Evolutionary conservation across 2,113 vertebrate species (phyloP), one percentile per base, ranked within the genome.

Genomic region (Nothobranchius furzeri): DNA sequence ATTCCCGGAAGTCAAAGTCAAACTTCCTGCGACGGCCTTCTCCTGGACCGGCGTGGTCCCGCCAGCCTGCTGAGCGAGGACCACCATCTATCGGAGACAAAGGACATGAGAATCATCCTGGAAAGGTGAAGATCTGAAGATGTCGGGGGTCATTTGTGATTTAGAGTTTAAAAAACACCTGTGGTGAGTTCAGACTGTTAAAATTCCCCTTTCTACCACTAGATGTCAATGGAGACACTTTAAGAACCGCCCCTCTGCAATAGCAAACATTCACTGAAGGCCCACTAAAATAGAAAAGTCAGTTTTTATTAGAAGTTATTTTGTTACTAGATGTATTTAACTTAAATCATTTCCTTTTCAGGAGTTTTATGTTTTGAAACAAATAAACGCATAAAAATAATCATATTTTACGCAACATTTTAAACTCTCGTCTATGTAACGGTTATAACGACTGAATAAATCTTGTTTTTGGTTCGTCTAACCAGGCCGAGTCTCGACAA

Each of bases 21-120:
- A 96, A 96, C 91, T 96, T 95, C 76, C 95, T 86, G 1, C 95
- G 86, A 0, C 95, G 93, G 3, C 93, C 87, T 64, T 94, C 93
- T 0, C 86, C 87, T 0, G 90, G 76, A 12, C 87, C 92, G 0
- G 4, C 5, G 42, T 95, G 95, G 45, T 97, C 96, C 64, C 96
- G 92, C 96, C 96, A 97, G 71, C 96, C 96, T 20, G 96, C 96
- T 52, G 96, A 96, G 55, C 96, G 94, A 53, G 96, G 95, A 48
- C 92, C 92, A 24, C 91, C 94, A 59, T 96, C 95, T 96, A 75
- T 43, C 15, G 64, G 12, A 60, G 30, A 35, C 30, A 13, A 47
- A 10, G 2, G 13, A 20, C 13, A 24, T 67, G 43, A 68, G 47
- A 36, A 9, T 43, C 1, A 50, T 9, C 50, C 35, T 49, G 9